Percentiles rank a stretch among this genome's conserved stretches.
These are phyloP conservation scores for Turdus rufiventris DNA, from an alignment of 2,113 vertebrate species.

Conservation along the genomic window DNA sequence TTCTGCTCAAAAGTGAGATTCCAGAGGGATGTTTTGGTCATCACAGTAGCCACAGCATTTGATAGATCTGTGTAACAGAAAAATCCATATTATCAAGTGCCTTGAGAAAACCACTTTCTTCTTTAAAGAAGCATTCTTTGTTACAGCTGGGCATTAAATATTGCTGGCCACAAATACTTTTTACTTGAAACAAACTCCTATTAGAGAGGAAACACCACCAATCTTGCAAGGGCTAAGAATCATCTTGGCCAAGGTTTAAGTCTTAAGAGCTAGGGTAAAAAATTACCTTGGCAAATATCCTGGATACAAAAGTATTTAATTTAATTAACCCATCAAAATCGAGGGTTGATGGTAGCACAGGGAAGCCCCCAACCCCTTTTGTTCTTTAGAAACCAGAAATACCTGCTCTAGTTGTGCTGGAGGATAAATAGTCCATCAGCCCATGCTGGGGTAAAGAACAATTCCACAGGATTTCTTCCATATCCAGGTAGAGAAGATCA, in stretches of 20 bases:
- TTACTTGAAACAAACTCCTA: neutral
- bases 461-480: neutral
- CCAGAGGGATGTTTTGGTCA: neutral
- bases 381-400: neutral
- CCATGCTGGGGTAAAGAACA: accelerated
- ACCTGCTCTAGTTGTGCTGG: neutral
- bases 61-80: neutral
- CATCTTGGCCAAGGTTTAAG: neutral
- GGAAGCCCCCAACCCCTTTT: neutral
- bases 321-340: accelerated
- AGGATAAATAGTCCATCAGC: neutral
- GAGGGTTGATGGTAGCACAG: neutral
- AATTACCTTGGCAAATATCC: neutral
- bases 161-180: neutral
- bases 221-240: neutral
- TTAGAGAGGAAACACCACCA: neutral
- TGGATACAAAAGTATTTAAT: neutral
- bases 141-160: neutral
- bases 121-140: neutral
- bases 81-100: neutral
- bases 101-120: neutral
- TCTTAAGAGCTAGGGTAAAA: neutral
- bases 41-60: neutral
- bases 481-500: neutral
- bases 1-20: neutral